Conservation (phyloP, 64 coral and sea anemone species). For the Hydrozoanthus tunicans region DNA sequence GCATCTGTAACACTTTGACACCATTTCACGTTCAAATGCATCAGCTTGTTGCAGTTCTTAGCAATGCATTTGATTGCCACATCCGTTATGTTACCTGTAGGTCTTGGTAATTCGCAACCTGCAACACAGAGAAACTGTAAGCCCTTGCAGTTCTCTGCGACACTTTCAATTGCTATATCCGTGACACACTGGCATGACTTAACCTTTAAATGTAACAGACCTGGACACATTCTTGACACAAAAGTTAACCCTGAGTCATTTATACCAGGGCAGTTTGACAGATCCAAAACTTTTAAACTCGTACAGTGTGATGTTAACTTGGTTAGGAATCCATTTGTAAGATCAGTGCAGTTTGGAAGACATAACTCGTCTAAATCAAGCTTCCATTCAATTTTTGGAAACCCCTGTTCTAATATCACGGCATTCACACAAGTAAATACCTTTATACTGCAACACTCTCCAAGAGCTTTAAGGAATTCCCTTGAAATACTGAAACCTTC, state of each 20-base stretch:
- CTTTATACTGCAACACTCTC: conserved; percentile 48
- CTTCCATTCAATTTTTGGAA: not conserved
- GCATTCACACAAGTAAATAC: conserved; percentile 59
- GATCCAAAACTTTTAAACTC: conserved; percentile 50
- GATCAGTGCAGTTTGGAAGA: conserved; percentile 59
- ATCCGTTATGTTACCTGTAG: conserved; percentile 83
- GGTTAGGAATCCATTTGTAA: conserved; percentile 56
- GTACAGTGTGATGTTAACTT: conserved; percentile 42
- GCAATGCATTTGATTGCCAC: conserved; percentile 87
- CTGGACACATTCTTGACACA: conserved; percentile 66
- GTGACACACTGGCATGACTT: conserved; percentile 78
- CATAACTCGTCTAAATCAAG: conserved; percentile 48
- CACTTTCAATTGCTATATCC: conserved; percentile 75
- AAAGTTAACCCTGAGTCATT: conserved; percentile 67
- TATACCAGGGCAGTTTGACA: conserved; percentile 80
- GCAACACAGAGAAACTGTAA: conserved; percentile 75
- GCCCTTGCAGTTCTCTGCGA: conserved; percentile 70
- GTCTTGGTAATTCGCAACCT: conserved; percentile 81
- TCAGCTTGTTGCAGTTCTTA: conserved; percentile 52
- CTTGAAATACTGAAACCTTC: conserved; percentile 43
- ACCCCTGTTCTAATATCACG: conserved; percentile 44
- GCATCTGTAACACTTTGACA: conserved; percentile 81
- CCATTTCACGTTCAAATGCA: conserved; percentile 76
- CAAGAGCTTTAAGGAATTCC: conserved; percentile 9
- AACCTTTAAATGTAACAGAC: conserved; percentile 64